Conservation (phyloP, 2,888 invertebrate genomes). For the Dorcus parallelipipedus region DNA sequence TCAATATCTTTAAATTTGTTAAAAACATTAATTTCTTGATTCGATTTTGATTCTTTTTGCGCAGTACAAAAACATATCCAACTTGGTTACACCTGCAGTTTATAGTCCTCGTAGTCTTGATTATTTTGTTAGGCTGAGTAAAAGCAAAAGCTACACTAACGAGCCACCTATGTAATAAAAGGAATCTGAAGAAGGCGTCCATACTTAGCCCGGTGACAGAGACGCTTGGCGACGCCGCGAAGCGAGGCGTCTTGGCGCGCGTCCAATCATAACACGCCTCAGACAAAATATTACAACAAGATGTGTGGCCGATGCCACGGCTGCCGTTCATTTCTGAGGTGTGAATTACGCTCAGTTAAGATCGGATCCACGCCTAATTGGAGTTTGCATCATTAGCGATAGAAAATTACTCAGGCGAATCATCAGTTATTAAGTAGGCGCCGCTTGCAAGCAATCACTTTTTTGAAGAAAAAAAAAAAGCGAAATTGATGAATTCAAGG, state of each 20-base stretch:
- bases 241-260: slow-evolving; percentile 32
- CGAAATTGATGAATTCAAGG: too few relatives aligned
- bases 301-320: slow-evolving; percentile 10
- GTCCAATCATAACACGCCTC: slow-evolving; percentile 40
- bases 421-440: not conserved
- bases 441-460: too few relatives aligned
- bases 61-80: too few relatives aligned
- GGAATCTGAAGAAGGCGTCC: slow-evolving; percentile 29
- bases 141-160: not conserved
- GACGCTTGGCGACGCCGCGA: slow-evolving; percentile 33
- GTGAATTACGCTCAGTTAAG: not conserved
- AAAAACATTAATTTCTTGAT: too few relatives aligned
- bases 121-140: too few relatives aligned
- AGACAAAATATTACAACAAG: slow-evolving; percentile 39
- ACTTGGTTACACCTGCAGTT: too few relatives aligned
- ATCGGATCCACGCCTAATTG: not conserved
- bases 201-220: slow-evolving; percentile 36
- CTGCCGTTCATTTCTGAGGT: not conserved
- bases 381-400: not conserved
- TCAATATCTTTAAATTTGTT: too few relatives aligned
- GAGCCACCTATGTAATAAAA: not conserved
- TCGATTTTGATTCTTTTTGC: too few relatives aligned
- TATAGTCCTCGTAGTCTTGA: too few relatives aligned
- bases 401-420: not conserved
- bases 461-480: too few relatives aligned